Conservation (phyloP, 2,113 vertebrate species). For the Natator depressus region DNA sequence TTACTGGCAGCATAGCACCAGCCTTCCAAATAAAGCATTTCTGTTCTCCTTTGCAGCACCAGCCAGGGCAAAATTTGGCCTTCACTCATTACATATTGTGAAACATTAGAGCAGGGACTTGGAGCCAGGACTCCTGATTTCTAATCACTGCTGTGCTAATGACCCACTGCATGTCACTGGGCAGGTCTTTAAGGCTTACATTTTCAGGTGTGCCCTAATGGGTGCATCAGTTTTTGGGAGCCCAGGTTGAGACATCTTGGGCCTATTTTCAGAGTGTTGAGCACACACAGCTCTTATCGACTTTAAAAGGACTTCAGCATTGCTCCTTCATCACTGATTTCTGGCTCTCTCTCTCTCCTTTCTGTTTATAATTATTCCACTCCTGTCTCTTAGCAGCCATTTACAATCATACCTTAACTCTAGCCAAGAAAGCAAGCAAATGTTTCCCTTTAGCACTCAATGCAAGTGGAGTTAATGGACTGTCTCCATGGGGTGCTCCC, state of each 20-base stretch:
- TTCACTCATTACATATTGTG: not conserved
- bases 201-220: not conserved
- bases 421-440: constrained; percentile 44
- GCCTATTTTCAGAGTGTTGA: not conserved
- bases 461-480: constrained; percentile 57
- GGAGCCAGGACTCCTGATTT: not conserved
- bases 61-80: not conserved
- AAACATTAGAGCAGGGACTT: not conserved
- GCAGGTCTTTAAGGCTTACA: not conserved
- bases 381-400: constrained; percentile 41
- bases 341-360: not conserved
- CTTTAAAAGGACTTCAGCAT: not conserved
- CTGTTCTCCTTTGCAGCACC: not conserved
- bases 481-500: not conserved
- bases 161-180: not conserved
- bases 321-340: not conserved
- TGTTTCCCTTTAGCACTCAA: constrained; percentile 34
- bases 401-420: not conserved
- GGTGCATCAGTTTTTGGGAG: not conserved
- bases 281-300: not conserved
- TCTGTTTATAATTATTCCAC: constrained; percentile 35
- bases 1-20: not conserved
- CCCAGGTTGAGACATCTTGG: not conserved
- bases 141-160: not conserved
- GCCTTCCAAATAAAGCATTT: not conserved